A percentile compares a stretch with the other conserved stretches of the same genome.
These are phyloP conservation scores for Peromyscus leucopus DNA, from an alignment of 2,113 vertebrate genomes.

Conservation along the genomic window DNA sequence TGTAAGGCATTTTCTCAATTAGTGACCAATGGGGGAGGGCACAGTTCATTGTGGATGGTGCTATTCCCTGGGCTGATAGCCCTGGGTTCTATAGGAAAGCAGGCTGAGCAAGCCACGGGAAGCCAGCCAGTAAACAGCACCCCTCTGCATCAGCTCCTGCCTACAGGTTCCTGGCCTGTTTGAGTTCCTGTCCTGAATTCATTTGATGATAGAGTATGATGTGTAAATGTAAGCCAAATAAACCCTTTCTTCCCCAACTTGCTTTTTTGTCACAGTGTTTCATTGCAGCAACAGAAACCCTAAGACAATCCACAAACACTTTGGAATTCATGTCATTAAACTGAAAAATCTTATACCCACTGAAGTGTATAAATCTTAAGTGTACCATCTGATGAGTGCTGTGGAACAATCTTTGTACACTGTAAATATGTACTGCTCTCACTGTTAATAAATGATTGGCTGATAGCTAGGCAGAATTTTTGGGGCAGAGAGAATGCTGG, in stretches of 20 bases:
- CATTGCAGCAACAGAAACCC: neutral
- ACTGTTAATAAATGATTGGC: no score
- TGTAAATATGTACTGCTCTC: no score
- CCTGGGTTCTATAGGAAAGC: neutral
- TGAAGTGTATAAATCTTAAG: neutral
- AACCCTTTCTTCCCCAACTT: no score
- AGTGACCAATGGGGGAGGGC: neutral
- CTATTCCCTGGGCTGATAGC: no score
- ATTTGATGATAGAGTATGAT: neutral
- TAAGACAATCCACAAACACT: conserved; percentile 36
- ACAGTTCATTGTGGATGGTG: neutral
- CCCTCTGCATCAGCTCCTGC: neutral
- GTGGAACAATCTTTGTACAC: no score
- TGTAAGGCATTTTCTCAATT: neutral
- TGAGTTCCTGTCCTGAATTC: neutral
- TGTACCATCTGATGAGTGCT: neutral
- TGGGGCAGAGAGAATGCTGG: no score
- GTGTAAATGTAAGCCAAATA: no score
- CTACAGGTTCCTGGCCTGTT: neutral
- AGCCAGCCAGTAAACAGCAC: neutral
- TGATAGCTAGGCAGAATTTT: no score
- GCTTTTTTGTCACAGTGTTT: neutral
- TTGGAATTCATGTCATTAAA: neutral
- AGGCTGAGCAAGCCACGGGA: neutral
- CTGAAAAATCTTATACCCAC: conserved; percentile 41